A percentile compares a stretch with the other conserved stretches of the same genome.
phyloP scores from a whole-genome alignment of 2,797 vertebrate species.

The Setipinna tenuifilis region DNA sequence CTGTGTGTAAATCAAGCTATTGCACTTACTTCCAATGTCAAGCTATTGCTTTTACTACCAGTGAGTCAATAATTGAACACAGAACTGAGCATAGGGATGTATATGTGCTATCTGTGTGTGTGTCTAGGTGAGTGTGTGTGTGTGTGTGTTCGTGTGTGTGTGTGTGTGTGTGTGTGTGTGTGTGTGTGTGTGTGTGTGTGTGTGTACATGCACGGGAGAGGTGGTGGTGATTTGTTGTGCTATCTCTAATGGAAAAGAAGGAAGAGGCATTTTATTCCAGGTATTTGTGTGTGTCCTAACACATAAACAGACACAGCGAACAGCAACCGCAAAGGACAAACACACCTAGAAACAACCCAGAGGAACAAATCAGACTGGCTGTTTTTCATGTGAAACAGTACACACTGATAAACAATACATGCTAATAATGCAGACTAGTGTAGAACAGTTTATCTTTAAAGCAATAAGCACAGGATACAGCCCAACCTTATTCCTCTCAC shows the following conservation, averaged over 20 bases:
- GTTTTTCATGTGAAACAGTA: background rate
- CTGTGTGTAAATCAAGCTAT: too few relatives aligned
- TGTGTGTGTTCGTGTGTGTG: background rate
- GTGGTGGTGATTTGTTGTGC: background rate
- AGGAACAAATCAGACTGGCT: background rate
- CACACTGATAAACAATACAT: background rate
- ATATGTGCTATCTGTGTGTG: background rate
- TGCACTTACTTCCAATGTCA: background rate
- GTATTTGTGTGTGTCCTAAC: background rate
- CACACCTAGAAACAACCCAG: background rate
- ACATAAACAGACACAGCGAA: background rate
- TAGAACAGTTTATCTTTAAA: background rate
- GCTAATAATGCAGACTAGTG: background rate
- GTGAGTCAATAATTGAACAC: background rate
- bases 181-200: background rate
- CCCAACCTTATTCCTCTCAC: background rate
- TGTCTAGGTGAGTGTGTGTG: background rate
- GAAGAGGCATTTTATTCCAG: background rate
- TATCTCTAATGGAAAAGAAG: background rate
- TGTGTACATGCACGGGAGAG: background rate
- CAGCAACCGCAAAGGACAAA: background rate
- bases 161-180: background rate
- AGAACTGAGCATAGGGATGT: background rate
- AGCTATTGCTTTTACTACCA: background rate
- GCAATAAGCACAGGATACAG: background rate